Evolutionary conservation across 2,113 vertebrate species (phyloP).

Genomic region (Microcebus lehilahytsara): DNA sequence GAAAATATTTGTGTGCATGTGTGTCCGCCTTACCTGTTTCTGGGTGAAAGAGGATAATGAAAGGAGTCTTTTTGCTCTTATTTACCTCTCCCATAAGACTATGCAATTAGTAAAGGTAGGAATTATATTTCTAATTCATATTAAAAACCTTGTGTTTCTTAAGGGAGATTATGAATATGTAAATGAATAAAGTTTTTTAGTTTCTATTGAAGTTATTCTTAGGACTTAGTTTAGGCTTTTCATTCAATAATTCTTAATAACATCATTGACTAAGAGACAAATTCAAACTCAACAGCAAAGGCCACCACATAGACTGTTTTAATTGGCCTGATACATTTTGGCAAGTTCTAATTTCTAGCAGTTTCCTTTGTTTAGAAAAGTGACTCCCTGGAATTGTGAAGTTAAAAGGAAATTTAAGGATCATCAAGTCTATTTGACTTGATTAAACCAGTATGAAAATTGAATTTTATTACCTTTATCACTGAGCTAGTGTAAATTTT

Average conservation of each 20-base stretch:
- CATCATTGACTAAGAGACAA: background rate
- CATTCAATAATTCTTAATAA: background rate
- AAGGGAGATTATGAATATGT: background rate
- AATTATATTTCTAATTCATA: background rate
- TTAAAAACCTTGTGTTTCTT: background rate
- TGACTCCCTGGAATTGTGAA: background rate
- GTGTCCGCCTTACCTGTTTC: background rate
- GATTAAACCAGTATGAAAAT: background rate
- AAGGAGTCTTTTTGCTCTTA: background rate
- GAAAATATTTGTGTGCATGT: background rate
- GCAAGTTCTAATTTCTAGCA: background rate
- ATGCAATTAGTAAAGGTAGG: background rate
- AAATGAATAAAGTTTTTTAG: background rate
- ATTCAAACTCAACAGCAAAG: background rate
- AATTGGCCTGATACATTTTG: background rate
- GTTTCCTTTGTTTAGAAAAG: background rate
- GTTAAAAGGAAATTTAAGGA: slow-evolving; percentile 26
- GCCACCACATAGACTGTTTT: background rate
- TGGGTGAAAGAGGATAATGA: too few species aligned
- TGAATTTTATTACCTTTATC: background rate
- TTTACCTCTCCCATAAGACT: background rate
- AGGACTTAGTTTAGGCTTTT: background rate
- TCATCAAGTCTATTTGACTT: background rate
- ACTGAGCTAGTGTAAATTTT: slow-evolving; percentile 8
- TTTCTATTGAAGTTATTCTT: background rate